Evolutionary conservation across 2,797 vertebrate genomes (phyloP).

Genomic region (Ambastaia sidthimunki): DNA sequence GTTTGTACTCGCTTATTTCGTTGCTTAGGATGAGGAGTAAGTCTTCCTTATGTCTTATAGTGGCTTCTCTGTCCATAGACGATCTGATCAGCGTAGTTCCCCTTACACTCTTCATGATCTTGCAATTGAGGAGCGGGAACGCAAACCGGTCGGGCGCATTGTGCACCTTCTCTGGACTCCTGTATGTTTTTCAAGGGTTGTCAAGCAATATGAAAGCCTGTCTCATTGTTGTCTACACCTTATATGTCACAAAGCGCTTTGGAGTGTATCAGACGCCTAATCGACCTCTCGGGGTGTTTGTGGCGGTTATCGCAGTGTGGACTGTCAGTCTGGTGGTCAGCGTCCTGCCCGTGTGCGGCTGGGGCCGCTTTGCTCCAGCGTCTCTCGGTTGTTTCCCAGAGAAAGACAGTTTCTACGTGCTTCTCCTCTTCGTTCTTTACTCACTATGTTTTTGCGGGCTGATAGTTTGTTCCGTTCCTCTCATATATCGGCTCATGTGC

Average conservation of each 20-base stretch:
- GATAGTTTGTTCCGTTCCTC: slow-evolving; percentile 81
- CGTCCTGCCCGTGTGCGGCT: slow-evolving; percentile 86
- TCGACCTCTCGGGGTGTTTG: slow-evolving; percentile 70
- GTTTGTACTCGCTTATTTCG: slow-evolving; percentile 85
- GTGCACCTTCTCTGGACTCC: slow-evolving; percentile 87
- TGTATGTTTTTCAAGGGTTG: slow-evolving; percentile 92
- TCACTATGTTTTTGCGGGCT: slow-evolving; percentile 83
- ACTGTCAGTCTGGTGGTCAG: slow-evolving; percentile 84
- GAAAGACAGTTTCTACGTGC: slow-evolving; percentile 79
- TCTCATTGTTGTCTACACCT: slow-evolving; percentile 89
- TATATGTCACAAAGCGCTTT: slow-evolving; percentile 79
- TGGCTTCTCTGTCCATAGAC: slow-evolving; percentile 91
- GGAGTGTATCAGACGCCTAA: slow-evolving; percentile 72
- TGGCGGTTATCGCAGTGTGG: slow-evolving; percentile 83
- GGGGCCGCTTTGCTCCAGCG: slow-evolving; percentile 85
- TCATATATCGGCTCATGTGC: slow-evolving; percentile 88
- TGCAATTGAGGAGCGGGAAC: slow-evolving; percentile 80
- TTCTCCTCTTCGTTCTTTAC: slow-evolving; percentile 84
- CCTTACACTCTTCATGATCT: slow-evolving; percentile 84
- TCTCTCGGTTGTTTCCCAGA: slow-evolving; percentile 88
- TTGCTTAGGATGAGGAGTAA: slow-evolving; percentile 83
- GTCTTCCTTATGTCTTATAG: slow-evolving; percentile 85
- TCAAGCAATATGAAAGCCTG: slow-evolving; percentile 93
- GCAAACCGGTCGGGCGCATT: slow-evolving; percentile 70
- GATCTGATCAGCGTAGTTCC: slow-evolving; percentile 89